Conservation (phyloP, 2,113 vertebrate species). For the Chaenocephalus aceratus region DNA sequence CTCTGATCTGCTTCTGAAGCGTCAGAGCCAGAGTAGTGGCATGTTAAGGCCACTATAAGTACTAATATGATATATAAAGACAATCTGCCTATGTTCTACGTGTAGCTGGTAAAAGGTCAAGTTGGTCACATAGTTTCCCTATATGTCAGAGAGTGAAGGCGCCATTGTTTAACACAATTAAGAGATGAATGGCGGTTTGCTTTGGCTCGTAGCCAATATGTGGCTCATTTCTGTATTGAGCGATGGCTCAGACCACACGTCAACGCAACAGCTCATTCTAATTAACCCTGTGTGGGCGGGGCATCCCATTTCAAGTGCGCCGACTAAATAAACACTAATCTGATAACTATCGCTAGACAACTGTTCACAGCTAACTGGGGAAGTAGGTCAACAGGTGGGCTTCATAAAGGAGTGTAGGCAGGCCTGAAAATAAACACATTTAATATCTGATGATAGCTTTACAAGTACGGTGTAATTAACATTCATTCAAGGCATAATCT, state of each 20-base stretch:
- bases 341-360: slow-evolving; percentile 65
- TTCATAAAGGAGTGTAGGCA: slow-evolving; percentile 10
- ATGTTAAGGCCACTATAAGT: neutral
- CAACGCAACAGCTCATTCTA: slow-evolving; percentile 50
- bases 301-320: slow-evolving; percentile 40
- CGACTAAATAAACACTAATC: slow-evolving; percentile 72
- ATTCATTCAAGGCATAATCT: neutral
- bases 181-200: slow-evolving; percentile 55
- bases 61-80: neutral
- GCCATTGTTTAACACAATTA: slow-evolving; percentile 63
- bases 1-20: neutral
- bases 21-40: slow-evolving; percentile 8
- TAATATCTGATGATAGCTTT: slow-evolving; percentile 17
- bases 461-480: neutral
- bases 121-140: slow-evolving; percentile 36
- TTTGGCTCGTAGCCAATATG: slow-evolving; percentile 56
- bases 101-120: slow-evolving; percentile 10
- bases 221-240: slow-evolving; percentile 58
- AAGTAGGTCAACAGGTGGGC: slow-evolving; percentile 78
- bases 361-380: slow-evolving; percentile 60
- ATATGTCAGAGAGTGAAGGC: slow-evolving; percentile 30
- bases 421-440: slow-evolving; percentile 5
- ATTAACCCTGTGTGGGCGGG: slow-evolving; percentile 65
- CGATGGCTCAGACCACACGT: slow-evolving; percentile 52
- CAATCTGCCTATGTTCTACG: neutral